Base-by-base conservation (phyloP, 64 coral and sea anemone genomes). In the Pocillopora damicornis region DNA sequence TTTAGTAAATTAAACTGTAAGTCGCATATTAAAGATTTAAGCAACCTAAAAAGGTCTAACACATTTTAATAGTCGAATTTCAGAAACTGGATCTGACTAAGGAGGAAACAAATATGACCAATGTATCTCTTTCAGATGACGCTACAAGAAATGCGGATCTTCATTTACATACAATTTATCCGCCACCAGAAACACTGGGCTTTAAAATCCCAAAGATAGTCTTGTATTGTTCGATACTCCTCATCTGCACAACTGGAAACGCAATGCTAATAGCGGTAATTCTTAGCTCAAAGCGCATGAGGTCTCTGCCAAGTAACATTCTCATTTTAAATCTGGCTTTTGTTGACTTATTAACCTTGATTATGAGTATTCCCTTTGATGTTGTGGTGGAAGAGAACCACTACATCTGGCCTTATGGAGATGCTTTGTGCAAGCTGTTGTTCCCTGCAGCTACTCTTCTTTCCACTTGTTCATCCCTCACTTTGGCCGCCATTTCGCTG, bases 301-400 rank as follows among this genome's bases (percentile, higher is more conserved):
- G 64, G 17, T 67, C 64, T 18, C 22, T 67, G 4, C 16, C 64
- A 15, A 22, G 64, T 18, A 89, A 93, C 59, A 78, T 89, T 58
- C 61, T 93, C 11, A 84, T 93, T 35, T 79, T 93, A 1, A 93
- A 93, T 20, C 79, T 93, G 8, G 87, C 92, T 1, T 37, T 93
- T 37, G 89, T 79, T 37, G 92, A 93, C 61, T 65, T 93, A 22
- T 16, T 93, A 23, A 88, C 81, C 0, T 79, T 81, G 3, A 63
- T 83, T 35, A 45, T 93, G 13, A 88, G 87, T 14, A 89, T 88
- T 16, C 61, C 87, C 13, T 83, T 93, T 79, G 92, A 93, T 79
- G 77, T 93, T 38, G 80, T 79, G 14, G 68, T 89, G 2, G 87
- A 86, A 45, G 81, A 89, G 9, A 86, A 83, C 38, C 76, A 93